These are phyloP conservation scores for Norana najaformis DNA, from an alignment of 2,888 invertebrate species.

Conservation along the genomic window DNA sequence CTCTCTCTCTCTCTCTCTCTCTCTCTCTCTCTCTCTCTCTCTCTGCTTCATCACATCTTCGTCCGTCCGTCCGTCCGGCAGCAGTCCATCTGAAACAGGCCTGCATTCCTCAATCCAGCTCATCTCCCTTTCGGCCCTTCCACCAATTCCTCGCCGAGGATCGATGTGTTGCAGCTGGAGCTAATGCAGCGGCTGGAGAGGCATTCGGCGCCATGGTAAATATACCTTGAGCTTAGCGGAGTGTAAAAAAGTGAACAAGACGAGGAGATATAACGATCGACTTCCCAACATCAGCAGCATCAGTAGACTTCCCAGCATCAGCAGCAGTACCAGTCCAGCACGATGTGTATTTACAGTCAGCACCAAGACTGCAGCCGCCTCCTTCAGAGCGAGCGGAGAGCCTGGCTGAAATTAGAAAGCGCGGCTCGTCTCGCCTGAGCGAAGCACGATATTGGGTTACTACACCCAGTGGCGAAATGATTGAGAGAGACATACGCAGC, in stretches of 20 bases:
- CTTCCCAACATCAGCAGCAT: no score
- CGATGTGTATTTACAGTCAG: background rate
- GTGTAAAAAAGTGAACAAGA: background rate
- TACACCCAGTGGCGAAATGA: conserved; percentile 10
- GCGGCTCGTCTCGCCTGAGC: background rate
- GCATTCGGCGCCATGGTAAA: conserved; percentile 18
- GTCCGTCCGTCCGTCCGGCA: background rate
- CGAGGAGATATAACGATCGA: no score
- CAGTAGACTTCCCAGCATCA: background rate
- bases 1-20: conserved; percentile 15
- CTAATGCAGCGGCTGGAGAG: background rate
- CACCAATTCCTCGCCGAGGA: background rate
- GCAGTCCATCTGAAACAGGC: background rate
- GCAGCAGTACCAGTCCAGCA: background rate
- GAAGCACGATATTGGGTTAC: conserved; percentile 15
- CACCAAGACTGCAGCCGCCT: background rate
- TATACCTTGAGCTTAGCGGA: background rate
- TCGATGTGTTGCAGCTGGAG: background rate
- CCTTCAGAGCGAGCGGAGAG: background rate
- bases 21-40: conserved; percentile 7
- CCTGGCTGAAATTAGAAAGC: conserved; percentile 22
- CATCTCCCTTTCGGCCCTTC: background rate
- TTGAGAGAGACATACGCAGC: background rate
- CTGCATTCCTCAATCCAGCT: background rate
- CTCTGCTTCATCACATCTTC: background rate